These are phyloP conservation scores for Parazoanthus atlanticus DNA, from an alignment of 92 coral and sea anemone species.

Conservation along the genomic window DNA sequence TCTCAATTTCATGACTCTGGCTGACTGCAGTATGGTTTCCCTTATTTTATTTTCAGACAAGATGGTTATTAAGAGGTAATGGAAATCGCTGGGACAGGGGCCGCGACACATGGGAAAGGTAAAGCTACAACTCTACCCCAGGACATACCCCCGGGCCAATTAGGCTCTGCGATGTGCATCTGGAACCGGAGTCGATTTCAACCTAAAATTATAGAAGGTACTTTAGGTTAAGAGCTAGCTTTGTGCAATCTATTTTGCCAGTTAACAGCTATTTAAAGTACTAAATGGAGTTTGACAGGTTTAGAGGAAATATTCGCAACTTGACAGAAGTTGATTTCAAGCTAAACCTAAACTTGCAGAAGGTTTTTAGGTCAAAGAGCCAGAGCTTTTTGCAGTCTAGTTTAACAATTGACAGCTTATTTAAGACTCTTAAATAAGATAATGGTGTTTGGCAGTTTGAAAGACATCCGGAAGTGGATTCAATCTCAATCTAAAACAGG, in stretches of 20 bases:
- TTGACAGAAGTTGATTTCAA: neutral
- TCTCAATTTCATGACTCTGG: too few species aligned
- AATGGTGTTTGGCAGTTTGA: neutral
- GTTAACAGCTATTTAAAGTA: neutral
- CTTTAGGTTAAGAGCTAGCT: slow-evolving; percentile 32
- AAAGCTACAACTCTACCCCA: slow-evolving; percentile 34
- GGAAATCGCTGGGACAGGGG: slow-evolving; percentile 52
- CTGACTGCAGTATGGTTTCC: neutral
- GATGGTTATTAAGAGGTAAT: slow-evolving; percentile 45
- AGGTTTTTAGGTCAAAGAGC: neutral
- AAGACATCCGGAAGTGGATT: too few species aligned
- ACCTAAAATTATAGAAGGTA: slow-evolving; percentile 47
- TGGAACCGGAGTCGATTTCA: slow-evolving; percentile 48
- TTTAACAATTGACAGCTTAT: neutral
- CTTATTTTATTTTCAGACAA: slow-evolving; percentile 25
- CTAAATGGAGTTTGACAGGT: neutral
- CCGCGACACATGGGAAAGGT: slow-evolving; percentile 41
- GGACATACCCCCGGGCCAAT: slow-evolving; percentile 39
- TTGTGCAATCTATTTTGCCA: slow-evolving; percentile 14
- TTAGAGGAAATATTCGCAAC: too few species aligned
- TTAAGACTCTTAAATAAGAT: neutral
- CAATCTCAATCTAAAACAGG: too few species aligned
- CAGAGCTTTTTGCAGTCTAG: neutral
- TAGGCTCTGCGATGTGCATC: slow-evolving; percentile 46
- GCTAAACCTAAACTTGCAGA: too few species aligned